Conservation (phyloP, 2,888 invertebrate genomes). For the Strigamia crassipes region DNA sequence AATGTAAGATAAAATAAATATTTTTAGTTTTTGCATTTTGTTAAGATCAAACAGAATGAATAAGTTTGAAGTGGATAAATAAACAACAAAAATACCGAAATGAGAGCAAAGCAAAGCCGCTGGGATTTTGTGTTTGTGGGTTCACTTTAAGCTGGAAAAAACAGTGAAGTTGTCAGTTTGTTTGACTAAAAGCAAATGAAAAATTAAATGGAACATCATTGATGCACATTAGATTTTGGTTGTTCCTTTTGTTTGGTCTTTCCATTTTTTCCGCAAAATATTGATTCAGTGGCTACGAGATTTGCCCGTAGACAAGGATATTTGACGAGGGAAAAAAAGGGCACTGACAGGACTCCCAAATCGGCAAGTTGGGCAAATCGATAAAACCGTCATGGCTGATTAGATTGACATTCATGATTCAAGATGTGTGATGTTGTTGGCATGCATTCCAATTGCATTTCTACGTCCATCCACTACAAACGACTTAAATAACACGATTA, state of each 20-base stretch:
- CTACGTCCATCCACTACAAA: constrained; percentile 37
- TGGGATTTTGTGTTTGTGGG: background rate
- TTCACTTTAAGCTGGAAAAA: background rate
- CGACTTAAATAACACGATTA: constrained; percentile 42
- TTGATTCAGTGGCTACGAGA: constrained; percentile 28
- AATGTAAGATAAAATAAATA: background rate
- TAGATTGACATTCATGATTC: constrained; percentile 37
- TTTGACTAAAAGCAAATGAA: constrained; percentile 6
- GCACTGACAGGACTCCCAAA: constrained; percentile 23
- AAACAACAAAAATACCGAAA: background rate
- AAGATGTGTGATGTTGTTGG: constrained; percentile 40
- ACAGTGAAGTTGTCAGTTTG: background rate
- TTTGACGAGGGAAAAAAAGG: constrained; percentile 40
- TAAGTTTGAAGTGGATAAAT: background rate
- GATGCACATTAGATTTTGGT: background rate
- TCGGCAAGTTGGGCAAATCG: constrained; percentile 19
- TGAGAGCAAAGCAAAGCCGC: background rate
- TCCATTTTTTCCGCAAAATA: background rate
- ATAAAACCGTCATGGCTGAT: constrained; percentile 32
- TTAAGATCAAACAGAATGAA: background rate
- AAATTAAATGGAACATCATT: background rate
- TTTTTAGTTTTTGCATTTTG: background rate
- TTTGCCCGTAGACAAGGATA: constrained; percentile 25
- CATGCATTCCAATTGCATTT: constrained; percentile 42
- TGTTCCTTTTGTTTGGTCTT: background rate